Evolutionary conservation across 2,113 vertebrate genomes (phyloP), one percentile per base, ranked within the genome.

Genomic region (Saguinus midas): DNA sequence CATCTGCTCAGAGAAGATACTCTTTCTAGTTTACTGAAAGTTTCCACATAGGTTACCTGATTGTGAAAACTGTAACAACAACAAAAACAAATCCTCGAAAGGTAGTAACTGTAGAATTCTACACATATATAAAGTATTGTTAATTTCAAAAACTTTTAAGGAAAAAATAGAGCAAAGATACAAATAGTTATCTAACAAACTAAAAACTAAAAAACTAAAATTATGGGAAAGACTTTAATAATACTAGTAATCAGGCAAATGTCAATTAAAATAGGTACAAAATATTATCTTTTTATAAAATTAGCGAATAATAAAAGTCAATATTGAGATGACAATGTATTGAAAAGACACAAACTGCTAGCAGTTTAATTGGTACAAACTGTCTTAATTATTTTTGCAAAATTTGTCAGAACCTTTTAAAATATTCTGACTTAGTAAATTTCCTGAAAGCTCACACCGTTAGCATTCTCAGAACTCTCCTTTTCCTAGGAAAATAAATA

Each of bases 401-500:
- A 87, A 75, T 55, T 84, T 64, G 85, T 25, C 17, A 76, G 14
- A 66, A 2, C 4, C 1, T 61, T 91, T 58, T 25, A 85, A 50
- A 43, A 52, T 50, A 11, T 80, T 70, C 68, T 32, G 35, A 84
- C 21, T 85, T 94, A 55, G 35, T 85, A 90, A 73, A 84, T 72
- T 94, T 91, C 25, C 57, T 88, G 35, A 96, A 57, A 95, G 72
- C 4, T 91, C 82, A 70, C 40, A 61, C 11, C 5, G n/a, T n/a
- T 72, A 43, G 27, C 64, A 82, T 61, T 91, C n/a, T 94, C 75
- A 93, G 73, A 95, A 40, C 58, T 48, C 14, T 52, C 27, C n/a
- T 92, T 87, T 90, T 68, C 50, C 20, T 27, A 27, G 29, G 12
- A 91, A 57, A 83, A 45, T 50, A 87, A 94, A 88, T 95, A 88